Base-by-base conservation (phyloP, 2,113 vertebrate genomes). In the Dascyllus trimaculatus region DNA sequence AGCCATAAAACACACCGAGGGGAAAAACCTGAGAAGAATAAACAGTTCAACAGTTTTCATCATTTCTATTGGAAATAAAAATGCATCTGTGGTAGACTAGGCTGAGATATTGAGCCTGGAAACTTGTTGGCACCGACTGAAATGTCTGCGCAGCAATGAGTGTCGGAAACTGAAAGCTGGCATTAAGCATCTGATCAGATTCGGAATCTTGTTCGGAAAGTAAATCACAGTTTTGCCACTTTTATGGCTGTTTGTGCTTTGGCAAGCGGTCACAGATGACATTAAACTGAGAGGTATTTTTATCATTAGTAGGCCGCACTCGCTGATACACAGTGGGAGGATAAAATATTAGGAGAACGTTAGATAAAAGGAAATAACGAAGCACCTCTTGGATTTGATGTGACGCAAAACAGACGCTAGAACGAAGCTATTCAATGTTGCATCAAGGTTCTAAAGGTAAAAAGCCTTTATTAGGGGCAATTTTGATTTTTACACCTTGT, bases 1-100 rank as follows among this genome's bases (percentile, higher is more conserved):
- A 64, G 67, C 11, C 18, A 15, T n/a, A 29, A 62, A 19, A 43
- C 35, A 70, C 69, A 57, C 22, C 21, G 18, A 26, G 4, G 2
- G 49, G 22, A 19, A 68, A 40, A 40, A 61, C 25, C 35, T 64
- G n/a, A 67, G 56, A 58, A 15, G 26, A 26, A 58, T 43, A 29
- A 72, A 26, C 60, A 9, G 56, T 57, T 32, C 24, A 69, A 26
- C 60, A 11, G 56, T 62, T 62, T 67, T 49, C 26, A 58, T 71
- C 7, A 59, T 58, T 80, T 76, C n/a, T 52, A 10, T 6, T 25
- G 11, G 5, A 11, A 51, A 73, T 58, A n/a, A n/a, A 51, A 8
- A 58, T 11, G 11, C 17, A 57, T 46, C 7, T 1, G 32, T 67
- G 48, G 0, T 21, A 8, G 3, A 48, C 25, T 35, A 40, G 22